phyloP scores from a whole-genome alignment of 2,113 vertebrate genomes.

The Phrynosoma blainvillii region DNA sequence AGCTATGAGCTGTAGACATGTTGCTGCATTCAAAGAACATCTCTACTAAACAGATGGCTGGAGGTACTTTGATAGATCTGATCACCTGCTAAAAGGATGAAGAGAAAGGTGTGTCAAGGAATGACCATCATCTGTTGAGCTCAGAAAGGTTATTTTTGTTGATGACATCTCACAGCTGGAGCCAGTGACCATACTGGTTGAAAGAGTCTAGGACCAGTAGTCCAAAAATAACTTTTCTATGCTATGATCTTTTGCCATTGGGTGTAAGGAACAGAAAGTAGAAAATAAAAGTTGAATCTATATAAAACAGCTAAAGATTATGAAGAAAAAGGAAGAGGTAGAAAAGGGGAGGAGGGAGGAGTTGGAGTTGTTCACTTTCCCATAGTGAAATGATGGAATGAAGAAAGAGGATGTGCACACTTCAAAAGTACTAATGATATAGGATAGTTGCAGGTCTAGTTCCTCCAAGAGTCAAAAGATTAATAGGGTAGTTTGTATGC shows the following conservation, averaged over 20 bases:
- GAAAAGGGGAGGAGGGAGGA: background rate
- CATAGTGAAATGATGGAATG: background rate
- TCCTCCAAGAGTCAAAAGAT: too few relatives aligned
- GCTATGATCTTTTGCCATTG: background rate
- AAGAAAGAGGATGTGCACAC: background rate
- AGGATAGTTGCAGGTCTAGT: too few relatives aligned
- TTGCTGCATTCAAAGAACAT: background rate
- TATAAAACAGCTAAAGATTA: background rate
- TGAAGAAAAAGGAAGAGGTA: background rate
- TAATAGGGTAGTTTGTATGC: background rate
- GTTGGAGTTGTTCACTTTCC: background rate
- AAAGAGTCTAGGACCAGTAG: too few relatives aligned
- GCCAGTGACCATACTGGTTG: too few relatives aligned
- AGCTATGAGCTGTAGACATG: background rate
- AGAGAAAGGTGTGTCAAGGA: background rate
- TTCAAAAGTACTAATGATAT: background rate
- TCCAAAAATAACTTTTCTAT: too few relatives aligned
- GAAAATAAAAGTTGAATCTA: background rate
- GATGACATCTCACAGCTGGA: too few relatives aligned
- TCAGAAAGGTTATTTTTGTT: too few relatives aligned
- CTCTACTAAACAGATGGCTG: background rate
- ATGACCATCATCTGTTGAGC: background rate
- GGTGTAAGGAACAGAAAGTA: background rate
- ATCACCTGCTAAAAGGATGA: background rate
- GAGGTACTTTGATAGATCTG: background rate